Base-by-base conservation (phyloP, 1,140 invertebrate species). In the Lepidurus packardi region DNA sequence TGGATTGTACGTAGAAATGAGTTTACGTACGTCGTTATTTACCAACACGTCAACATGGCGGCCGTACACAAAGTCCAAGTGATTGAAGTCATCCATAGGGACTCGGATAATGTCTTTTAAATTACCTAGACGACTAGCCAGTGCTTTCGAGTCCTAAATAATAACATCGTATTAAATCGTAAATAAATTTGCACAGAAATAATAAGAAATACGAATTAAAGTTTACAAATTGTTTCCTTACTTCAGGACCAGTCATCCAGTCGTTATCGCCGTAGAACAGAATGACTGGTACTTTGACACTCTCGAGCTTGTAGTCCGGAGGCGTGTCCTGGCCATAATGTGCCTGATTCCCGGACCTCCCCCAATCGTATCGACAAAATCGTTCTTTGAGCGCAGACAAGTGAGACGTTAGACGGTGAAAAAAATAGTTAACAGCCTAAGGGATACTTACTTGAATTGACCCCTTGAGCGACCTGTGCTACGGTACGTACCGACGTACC, bases 31-130 rank as follows among this genome's bases (percentile, higher is more conserved):
- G 53, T 81, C 75, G 42, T 82, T 79, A 79, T 84, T 83, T 3
- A 84, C 75, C 21, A 82, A 80, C 83, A 3, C 83, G 83, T 84
- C 84, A 9, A 80, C 82, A 83, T 89, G 85, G 25, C 86, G 85
- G 0, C 89, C 90, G 85, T 88, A 91, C 79, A 89, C 86, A 85
- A 91, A 92, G 84, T 92, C 91, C 80, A 91, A 86, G 81, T 92
- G 90, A 82, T 90, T 91, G 85, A 91, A 93, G 73, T 88, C 85
- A 2, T 84, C 82, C 77, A 88, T 84, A 0, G 88, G 87, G 9
- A 92, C 85, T 81, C 87, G 74, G 82, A 85, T 83, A 7, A 84
- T 82, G 25, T 85, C 82, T 24, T 84, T 80, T 0, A 86, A 84
- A 80, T 85, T 89, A 45, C 83, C 85, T 11, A 90, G 80, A 73